Conservation (phyloP, 2,797 vertebrate genomes). For the Sebastes elongatus region DNA sequence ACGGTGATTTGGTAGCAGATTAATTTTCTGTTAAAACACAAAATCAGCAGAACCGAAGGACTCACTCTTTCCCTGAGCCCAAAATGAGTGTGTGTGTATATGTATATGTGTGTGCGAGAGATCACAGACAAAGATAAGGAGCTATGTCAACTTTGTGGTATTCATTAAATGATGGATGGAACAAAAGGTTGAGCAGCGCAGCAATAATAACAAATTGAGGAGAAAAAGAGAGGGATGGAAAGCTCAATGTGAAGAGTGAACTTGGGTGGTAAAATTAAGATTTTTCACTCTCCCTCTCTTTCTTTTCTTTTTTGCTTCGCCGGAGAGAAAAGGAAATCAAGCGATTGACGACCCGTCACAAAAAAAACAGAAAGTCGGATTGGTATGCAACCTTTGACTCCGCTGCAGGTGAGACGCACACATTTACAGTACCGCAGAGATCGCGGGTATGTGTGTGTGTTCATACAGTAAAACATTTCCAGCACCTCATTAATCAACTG, state of each 20-base stretch:
- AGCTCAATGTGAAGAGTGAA: constrained; percentile 2
- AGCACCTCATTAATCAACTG: constrained; percentile 82
- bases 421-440: constrained; percentile 51
- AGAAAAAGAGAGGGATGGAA: neutral
- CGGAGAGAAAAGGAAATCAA: constrained; percentile 22
- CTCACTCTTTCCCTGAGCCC: neutral
- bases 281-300: neutral
- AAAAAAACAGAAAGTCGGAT: constrained; percentile 31
- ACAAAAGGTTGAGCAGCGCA: constrained; percentile 27
- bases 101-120: constrained; percentile 6
- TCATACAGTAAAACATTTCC: constrained; percentile 74
- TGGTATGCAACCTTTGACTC: constrained; percentile 68
- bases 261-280: constrained; percentile 2
- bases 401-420: constrained; percentile 50
- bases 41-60: constrained; percentile 40
- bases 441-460: constrained; percentile 39
- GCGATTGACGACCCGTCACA: constrained; percentile 37
- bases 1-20: constrained; percentile 52
- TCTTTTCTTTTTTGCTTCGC: neutral
- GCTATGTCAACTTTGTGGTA: constrained; percentile 55
- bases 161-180: constrained; percentile 55
- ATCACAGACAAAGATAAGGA: constrained; percentile 59
- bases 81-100: neutral
- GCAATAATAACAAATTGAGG: constrained; percentile 29
- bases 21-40: constrained; percentile 62